Conservation (phyloP, 2,113 vertebrate species). For the Sakesphorus luctuosus region DNA sequence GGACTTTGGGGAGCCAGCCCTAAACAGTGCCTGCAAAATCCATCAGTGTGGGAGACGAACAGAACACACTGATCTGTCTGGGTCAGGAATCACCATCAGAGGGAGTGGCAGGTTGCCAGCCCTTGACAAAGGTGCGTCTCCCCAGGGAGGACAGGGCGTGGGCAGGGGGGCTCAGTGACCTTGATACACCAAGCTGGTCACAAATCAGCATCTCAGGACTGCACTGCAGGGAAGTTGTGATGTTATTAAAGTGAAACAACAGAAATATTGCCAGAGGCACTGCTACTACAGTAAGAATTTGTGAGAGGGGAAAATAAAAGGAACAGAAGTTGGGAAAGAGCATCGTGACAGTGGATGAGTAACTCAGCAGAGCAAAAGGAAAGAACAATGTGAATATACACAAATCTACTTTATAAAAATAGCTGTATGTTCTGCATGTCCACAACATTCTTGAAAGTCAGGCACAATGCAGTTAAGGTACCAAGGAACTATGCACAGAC, state of each 20-base stretch:
- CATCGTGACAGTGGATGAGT: background rate
- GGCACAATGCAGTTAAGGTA: background rate
- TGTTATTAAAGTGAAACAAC: background rate
- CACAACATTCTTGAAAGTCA: background rate
- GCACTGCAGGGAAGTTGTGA: background rate
- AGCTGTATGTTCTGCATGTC: background rate
- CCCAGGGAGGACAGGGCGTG: background rate
- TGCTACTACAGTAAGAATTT: background rate
- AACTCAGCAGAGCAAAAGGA: background rate
- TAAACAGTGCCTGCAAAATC: constrained; percentile 6
- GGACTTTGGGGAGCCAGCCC: background rate
- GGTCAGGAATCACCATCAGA: constrained; percentile 4
- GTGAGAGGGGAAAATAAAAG: background rate
- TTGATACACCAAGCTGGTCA: background rate
- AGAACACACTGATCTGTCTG: background rate
- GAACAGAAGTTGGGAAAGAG: background rate
- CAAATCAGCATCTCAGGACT: background rate
- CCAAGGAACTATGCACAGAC: background rate
- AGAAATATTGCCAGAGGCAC: background rate
- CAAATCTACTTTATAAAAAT: background rate
- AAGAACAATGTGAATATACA: background rate
- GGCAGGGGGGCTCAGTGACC: background rate
- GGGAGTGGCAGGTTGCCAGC: background rate
- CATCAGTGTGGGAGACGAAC: background rate
- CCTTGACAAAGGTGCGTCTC: background rate